Evolutionary conservation across 2,888 invertebrate species (phyloP), one percentile per base, ranked within the genome.

Genomic region (Kuschelorhynchus macadamiae): DNA sequence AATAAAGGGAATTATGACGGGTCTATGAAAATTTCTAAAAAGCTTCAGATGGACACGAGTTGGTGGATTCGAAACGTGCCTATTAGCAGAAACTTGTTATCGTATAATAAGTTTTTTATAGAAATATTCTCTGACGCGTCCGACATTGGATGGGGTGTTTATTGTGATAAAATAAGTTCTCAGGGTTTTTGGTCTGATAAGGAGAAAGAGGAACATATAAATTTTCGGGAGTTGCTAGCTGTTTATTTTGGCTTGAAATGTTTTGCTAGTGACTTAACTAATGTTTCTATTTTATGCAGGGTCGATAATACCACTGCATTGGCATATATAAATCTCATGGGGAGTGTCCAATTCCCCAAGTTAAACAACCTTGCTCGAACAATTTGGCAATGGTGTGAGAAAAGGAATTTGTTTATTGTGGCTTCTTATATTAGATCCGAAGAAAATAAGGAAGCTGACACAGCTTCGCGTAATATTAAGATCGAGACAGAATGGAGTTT

Each of bases 351-450:
- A 21, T 61, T 16, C n/a, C 50, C 50, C 8, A 17, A 11, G 14
- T 25, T 50, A 50, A 50, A 50, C 20, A 11, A 2, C 47, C 11
- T 59, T n/a, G 8, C 46, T n/a, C 41, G 42, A 1, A 16, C 9
- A 11, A 17, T 57, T 17, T 57, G 57, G 57, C 46, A 57, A 17
- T 57, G 44, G 57, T 57, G 57, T 32, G 46, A 57, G 16, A 1
- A 16, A n/a, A 18, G 44, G 20, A 57, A 57, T 14, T 14, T 57
- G 7, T 57, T 8, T 20, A 32, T 57, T 30, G 44, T 46, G 32
- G 59, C 47, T 14, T 47, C 47, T 1, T 33, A 59, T 25, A 56
- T 59, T n/a, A 44, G 3, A 30, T 59, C 59, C 1, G 12, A 14
- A 17, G 59, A 59, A 11, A 59, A 59, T 21, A 18, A 7, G n/a